Conservation (phyloP, 1,140 invertebrate species). For the Oscheius sp. region DNA sequence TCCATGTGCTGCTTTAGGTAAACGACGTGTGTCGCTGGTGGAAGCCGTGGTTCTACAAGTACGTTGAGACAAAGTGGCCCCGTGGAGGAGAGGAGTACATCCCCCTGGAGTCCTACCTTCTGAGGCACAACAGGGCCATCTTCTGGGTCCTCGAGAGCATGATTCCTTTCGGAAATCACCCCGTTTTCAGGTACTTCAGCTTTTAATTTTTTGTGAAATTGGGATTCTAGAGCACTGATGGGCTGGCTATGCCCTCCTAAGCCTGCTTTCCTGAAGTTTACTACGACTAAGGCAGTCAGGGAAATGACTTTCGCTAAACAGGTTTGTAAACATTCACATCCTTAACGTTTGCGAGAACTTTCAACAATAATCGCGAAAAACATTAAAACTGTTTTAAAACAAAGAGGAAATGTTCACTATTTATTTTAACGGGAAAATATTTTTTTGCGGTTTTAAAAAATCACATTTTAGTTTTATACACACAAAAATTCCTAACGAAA, state of each 20-base stretch:
- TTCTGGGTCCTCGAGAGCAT: conserved; percentile 74
- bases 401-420: too few relatives aligned
- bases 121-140: conserved; percentile 66
- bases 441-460: too few relatives aligned
- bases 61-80: conserved; percentile 66
- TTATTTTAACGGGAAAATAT: too few relatives aligned
- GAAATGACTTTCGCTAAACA: conserved; percentile 67
- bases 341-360: too few relatives aligned
- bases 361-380: too few relatives aligned
- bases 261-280: conserved; percentile 76
- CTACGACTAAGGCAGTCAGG: conserved; percentile 66
- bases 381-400: too few relatives aligned
- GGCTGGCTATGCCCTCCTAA: conserved; percentile 81
- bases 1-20: conserved; percentile 52
- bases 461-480: too few relatives aligned
- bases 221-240: conserved; percentile 68
- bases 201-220: conserved; percentile 50
- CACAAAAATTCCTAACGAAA: too few relatives aligned
- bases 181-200: conserved; percentile 68
- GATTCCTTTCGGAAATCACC: conserved; percentile 77
- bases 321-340: too few relatives aligned
- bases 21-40: conserved; percentile 66
- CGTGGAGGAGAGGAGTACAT: conserved; percentile 65
- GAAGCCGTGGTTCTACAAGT: conserved; percentile 71
- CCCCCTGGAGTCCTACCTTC: conserved; percentile 66